These are phyloP conservation scores for Sinelater perroti DNA, from an alignment of 2,888 invertebrate species.

Conservation along the genomic window DNA sequence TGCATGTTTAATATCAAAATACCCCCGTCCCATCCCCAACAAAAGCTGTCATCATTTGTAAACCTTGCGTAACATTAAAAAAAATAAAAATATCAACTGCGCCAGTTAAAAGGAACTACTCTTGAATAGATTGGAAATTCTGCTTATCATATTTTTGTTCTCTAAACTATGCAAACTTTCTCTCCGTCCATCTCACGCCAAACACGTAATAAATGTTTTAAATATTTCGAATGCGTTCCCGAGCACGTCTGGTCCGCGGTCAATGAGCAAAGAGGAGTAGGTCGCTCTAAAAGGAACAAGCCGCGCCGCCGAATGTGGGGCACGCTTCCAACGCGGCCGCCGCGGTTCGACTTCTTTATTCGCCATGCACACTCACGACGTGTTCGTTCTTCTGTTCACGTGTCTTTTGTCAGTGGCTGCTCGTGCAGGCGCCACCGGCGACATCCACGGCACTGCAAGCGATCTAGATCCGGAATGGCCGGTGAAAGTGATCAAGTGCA, in stretches of 20 bases:
- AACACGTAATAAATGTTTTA: neutral
- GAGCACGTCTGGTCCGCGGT: constrained; percentile 1
- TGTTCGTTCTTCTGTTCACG: constrained; percentile 14
- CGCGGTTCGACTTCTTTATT: constrained; percentile 15
- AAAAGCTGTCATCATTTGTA: too few species aligned
- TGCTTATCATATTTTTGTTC: too few species aligned
- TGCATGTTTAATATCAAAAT: too few species aligned
- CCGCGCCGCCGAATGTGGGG: constrained; percentile 12
- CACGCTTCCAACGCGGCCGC: constrained; percentile 10
- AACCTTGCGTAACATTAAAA: too few species aligned
- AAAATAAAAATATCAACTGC: too few species aligned
- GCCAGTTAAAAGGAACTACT: too few species aligned
- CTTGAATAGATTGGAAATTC: too few species aligned
- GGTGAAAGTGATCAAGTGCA: constrained; percentile 21
- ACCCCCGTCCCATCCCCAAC: too few species aligned
- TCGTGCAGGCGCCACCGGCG: too few species aligned
- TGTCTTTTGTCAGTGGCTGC: constrained; percentile 15
- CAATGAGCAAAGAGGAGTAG: constrained; percentile 22
- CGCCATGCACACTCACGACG: constrained; percentile 24
- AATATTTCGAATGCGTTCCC: neutral
- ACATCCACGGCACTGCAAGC: neutral
- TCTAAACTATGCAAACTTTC: too few species aligned
- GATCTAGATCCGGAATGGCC: constrained; percentile 17
- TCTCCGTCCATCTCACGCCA: too few species aligned
- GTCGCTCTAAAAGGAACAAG: constrained; percentile 22